Percentiles rank a stretch among this genome's conserved stretches.
These are phyloP conservation scores for Miniopterus natalensis DNA, from an alignment of 2,113 vertebrate genomes.

Conservation along the genomic window DNA sequence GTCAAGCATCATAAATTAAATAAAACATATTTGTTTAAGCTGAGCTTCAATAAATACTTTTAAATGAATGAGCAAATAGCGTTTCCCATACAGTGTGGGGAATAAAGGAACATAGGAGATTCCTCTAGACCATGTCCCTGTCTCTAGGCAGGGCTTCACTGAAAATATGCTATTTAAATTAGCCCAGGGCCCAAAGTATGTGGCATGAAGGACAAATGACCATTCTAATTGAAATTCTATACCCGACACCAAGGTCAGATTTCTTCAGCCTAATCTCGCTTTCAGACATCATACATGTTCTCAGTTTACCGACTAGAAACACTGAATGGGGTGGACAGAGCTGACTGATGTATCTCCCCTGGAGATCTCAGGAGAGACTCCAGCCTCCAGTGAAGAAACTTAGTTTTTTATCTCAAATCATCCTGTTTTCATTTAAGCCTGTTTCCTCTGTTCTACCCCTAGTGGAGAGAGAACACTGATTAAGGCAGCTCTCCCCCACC, in stretches of 20 bases:
- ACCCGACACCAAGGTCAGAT: slow-evolving; percentile 47
- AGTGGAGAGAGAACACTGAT: background rate
- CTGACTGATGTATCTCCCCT: background rate
- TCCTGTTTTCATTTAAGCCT: background rate
- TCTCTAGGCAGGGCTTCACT: background rate
- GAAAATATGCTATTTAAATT: slow-evolving; percentile 29
- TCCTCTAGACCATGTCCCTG: background rate
- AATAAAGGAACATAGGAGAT: background rate
- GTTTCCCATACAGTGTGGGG: background rate
- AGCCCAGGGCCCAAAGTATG: slow-evolving; percentile 24
- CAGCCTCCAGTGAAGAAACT: background rate
- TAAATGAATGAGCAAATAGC: slow-evolving; percentile 34
- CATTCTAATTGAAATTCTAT: slow-evolving; percentile 65
- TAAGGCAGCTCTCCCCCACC: background rate
- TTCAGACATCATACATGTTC: background rate
- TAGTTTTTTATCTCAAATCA: background rate
- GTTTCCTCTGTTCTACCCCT: background rate
- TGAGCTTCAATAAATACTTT: background rate
- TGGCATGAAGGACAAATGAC: slow-evolving; percentile 55
- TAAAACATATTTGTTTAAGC: slow-evolving; percentile 15
- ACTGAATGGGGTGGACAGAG: background rate
- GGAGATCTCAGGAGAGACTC: slow-evolving; percentile 11
- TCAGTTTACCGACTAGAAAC: slow-evolving; percentile 34
- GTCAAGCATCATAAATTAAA: background rate
- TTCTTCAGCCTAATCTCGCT: background rate